A percentile compares a stretch with the other conserved stretches of the same genome.
phyloP scores from a whole-genome alignment of 2,113 vertebrate species.

The Sebastes schlegelii region DNA sequence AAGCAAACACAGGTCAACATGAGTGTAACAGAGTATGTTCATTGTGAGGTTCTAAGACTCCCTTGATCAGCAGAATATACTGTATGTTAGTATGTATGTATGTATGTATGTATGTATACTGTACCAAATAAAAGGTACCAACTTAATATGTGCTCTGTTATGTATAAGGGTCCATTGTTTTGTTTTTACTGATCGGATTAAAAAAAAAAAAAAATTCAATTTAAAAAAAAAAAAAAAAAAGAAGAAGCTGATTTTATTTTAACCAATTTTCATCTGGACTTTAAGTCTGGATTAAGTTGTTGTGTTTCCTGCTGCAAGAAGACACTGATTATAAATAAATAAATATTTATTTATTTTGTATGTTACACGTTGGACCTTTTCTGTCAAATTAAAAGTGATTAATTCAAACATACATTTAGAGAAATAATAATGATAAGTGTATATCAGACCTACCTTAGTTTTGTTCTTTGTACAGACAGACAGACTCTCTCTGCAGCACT shows the following conservation, averaged over 20 bases:
- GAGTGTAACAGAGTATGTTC: not conserved
- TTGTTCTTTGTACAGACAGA: constrained; percentile 87
- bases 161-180: no score
- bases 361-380: no score
- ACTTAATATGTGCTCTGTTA: no score
- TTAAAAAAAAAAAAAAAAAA: no score
- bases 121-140: not conserved
- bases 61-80: not conserved
- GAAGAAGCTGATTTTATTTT: no score
- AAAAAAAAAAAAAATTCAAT: no score
- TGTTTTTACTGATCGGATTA: no score
- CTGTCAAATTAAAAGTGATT: no score
- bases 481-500: constrained; percentile 88
- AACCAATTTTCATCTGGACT: no score
- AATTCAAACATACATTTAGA: not conserved
- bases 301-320: not conserved
- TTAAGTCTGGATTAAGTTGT: no score
- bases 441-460: constrained; percentile 85
- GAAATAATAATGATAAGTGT: not conserved
- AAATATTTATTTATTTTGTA: no score
- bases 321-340: not conserved
- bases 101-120: not conserved
- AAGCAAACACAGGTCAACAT: constrained; percentile 23
- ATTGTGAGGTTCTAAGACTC: not conserved
- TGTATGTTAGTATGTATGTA: not conserved